Percentiles rank a stretch among this genome's conserved stretches.
phyloP scores from a whole-genome alignment of 2,888 invertebrate genomes.

The Cerceris rybyensis region DNA sequence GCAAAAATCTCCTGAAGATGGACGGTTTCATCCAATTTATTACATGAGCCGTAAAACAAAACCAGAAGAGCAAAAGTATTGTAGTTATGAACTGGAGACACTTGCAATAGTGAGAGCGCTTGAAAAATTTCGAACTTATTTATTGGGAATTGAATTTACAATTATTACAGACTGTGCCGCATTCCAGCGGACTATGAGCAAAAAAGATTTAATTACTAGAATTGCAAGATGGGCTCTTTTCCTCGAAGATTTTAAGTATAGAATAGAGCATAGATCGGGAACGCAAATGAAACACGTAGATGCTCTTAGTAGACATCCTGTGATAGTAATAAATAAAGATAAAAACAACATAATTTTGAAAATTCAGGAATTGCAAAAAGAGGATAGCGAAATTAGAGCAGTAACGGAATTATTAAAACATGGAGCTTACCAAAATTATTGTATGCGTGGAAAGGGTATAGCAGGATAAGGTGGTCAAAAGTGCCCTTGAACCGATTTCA shows the following conservation, averaged over 20 bases:
- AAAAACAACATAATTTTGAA: not conserved
- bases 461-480: too few relatives aligned
- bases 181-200: slow-evolving; percentile 29
- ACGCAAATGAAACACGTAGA: slow-evolving; percentile 43
- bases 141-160: slow-evolving; percentile 17
- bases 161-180: slow-evolving; percentile 13
- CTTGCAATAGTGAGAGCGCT: slow-evolving; percentile 8
- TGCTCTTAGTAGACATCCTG: slow-evolving; percentile 26
- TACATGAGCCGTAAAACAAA: slow-evolving; percentile 14
- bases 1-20: slow-evolving; percentile 1
- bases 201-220: slow-evolving; percentile 21
- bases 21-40: slow-evolving; percentile 4
- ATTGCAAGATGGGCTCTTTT: slow-evolving; percentile 36
- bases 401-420: not conserved
- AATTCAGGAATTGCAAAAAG: not conserved
- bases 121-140: too few relatives aligned
- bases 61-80: not conserved
- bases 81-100: slow-evolving; percentile 11
- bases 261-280: slow-evolving; percentile 30
- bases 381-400: slow-evolving; percentile 1
- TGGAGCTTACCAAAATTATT: not conserved
- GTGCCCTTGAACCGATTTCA: too few relatives aligned
- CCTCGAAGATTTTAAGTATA: slow-evolving; percentile 32
- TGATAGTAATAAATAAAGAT: not conserved
- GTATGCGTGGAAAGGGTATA: too few relatives aligned